A percentile compares a stretch with the other conserved stretches of the same genome.
Evolutionary conservation across 2,888 invertebrate species (phyloP).

Genomic region (Xylophagus ater): DNA sequence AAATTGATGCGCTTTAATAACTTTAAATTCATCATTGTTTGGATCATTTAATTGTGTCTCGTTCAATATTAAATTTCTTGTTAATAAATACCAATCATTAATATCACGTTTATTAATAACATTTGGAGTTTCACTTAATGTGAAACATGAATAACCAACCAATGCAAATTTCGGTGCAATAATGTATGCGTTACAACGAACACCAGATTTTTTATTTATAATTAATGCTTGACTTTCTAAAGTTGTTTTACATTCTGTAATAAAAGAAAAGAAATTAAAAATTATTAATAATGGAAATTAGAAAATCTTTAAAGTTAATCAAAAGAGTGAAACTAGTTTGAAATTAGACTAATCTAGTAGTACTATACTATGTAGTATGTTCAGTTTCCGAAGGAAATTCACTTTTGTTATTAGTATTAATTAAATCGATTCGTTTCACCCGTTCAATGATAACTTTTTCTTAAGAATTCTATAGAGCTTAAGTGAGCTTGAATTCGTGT

Average conservation of each 20-base stretch:
- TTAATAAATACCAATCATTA: conserved; percentile 18
- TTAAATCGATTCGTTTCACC: no score
- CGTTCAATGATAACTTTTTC: no score
- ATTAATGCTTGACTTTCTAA: conserved; percentile 38
- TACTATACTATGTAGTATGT: no score
- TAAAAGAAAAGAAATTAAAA: conserved; percentile 1
- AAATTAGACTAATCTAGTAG: no score
- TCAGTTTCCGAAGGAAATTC: no score
- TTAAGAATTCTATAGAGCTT: no score
- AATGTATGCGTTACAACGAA: conserved; percentile 41
- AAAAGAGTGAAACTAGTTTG: no score
- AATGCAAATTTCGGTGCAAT: conserved; percentile 42
- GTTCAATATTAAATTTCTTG: conserved; percentile 12
- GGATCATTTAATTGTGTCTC: conserved; percentile 6
- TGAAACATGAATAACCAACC: conserved; percentile 42
- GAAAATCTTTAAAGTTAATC: no score
- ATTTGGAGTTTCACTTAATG: conserved; percentile 16
- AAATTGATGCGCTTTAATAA: conserved; percentile 10
- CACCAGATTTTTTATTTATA: conserved; percentile 38
- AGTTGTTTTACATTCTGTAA: conserved; percentile 16
- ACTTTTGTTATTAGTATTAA: no score
- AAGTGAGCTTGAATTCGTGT: no score
- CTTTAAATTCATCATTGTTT: conserved; percentile 10
- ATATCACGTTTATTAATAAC: conserved; percentile 18
- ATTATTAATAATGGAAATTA: no score